Evolutionary conservation across 2,888 invertebrate genomes (phyloP), one percentile per base, ranked within the genome.

Genomic region (Diadegma fenestrale): DNA sequence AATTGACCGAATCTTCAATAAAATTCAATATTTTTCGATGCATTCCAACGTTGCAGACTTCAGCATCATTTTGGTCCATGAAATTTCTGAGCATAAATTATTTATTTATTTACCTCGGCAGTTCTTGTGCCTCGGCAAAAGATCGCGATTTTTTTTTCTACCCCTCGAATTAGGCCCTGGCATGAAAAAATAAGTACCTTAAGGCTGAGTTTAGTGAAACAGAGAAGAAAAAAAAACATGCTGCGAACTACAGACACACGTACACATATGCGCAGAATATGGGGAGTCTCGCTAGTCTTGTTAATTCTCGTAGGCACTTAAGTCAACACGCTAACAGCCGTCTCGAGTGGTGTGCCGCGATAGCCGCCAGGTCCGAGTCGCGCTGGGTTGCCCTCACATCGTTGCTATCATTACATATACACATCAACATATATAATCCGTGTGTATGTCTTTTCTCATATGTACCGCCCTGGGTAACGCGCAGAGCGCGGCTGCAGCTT

Each of bases 271-370:
- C 73, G 43, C 58, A 73, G 33, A 63, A 73, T n/a, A n/a, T 72
- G n/a, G 66, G 73, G 54, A 80, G 85, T 80, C 82, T 80, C 89
- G 88, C 86, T 72, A 85, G 90, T 89, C 86, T 91, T 91, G 91
- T 91, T 91, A 91, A 92, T 90, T 88, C 90, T 89, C 87, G 90
- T 88, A 91, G 90, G 90, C 87, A 90, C 89, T 90, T 88, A 88
- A 89, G 91, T 91, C 91, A 89, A 91, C 90, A 91, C 85, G 87
- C 90, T 89, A 90, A 91, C 90, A 89, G 90, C 89, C 89, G 91
- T 92, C 92, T 91, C 92, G 88, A 92, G 91, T 91, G 91, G 89
- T 86, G 89, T 84, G 79, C 89, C 87, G 86, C 88, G 89, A 89
- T 89, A 88, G 88, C 87, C 88, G 87, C 87, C 86, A 87, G 87